Percentiles rank a stretch among this genome's conserved stretches.
Evolutionary conservation across 2,797 vertebrate genomes (phyloP).

Genomic region (Triplophysa yarkandensis): DNA sequence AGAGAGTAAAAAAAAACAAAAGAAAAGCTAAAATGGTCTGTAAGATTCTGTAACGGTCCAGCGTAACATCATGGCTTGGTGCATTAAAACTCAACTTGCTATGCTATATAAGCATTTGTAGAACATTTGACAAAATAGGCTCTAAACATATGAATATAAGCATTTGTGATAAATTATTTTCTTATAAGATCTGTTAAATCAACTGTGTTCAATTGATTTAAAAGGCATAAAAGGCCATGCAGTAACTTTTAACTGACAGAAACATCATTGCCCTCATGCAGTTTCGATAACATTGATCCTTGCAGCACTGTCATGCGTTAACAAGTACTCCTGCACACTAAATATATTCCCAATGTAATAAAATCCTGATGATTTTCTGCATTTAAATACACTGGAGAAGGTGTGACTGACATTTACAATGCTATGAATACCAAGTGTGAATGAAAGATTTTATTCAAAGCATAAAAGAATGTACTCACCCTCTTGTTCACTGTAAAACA

Average conservation of each 20-base stretch:
- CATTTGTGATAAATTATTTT: no score
- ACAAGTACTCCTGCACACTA: neutral
- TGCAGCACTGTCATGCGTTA: neutral
- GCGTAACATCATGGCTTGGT: no score
- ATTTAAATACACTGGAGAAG: neutral
- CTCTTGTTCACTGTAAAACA: slow-evolving; percentile 84
- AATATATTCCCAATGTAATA: neutral
- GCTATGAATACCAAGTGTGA: neutral
- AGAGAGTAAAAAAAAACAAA: no score
- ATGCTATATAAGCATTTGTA: no score
- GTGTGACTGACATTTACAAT: neutral
- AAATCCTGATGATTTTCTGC: neutral
- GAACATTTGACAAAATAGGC: no score
- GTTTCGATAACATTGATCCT: neutral
- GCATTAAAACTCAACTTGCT: no score
- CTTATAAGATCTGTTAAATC: no score
- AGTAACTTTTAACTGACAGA: neutral
- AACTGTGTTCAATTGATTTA: no score
- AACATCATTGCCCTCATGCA: neutral
- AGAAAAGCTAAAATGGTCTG: no score
- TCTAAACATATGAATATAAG: no score
- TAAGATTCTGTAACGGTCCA: neutral
- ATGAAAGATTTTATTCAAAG: neutral
- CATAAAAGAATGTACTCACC: slow-evolving; percentile 77
- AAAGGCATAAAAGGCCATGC: neutral